A percentile compares a stretch with the other conserved stretches of the same genome.
Conservation (phyloP, 2,888 invertebrate species). For the Tanytarsus gracilentus region DNA sequence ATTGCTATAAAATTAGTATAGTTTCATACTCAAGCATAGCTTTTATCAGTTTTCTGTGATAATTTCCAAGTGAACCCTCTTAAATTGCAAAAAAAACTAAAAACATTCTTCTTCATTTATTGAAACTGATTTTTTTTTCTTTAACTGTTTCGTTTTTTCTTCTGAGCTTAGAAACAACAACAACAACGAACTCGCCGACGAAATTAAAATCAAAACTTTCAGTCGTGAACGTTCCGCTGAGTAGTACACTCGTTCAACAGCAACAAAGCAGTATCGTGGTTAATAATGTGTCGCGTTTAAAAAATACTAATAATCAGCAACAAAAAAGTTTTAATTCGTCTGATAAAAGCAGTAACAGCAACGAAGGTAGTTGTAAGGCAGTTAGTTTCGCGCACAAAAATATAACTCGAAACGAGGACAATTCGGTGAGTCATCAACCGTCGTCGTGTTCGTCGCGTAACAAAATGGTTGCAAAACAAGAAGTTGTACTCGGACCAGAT, state of each 20-base stretch:
- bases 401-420: conserved; percentile 6
- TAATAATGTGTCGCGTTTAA: conserved; percentile 22
- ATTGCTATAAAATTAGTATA: background rate
- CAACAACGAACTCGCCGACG: conserved; percentile 22
- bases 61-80: background rate
- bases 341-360: conserved; percentile 8
- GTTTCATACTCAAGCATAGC: background rate
- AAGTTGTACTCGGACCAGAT: conserved; percentile 34
- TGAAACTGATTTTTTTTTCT: background rate
- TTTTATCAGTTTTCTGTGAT: background rate
- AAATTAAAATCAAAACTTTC: conserved; percentile 17
- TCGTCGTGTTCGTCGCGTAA: background rate
- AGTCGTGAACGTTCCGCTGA: conserved; percentile 2
- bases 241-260: background rate
- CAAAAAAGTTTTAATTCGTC: background rate
- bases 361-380: background rate
- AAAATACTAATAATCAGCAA: background rate
- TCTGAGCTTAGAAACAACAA: background rate
- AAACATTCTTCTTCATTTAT: background rate
- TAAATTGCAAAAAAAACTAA: background rate
- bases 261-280: conserved; percentile 6
- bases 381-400: conserved; percentile 4
- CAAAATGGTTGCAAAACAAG: conserved; percentile 48
- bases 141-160: background rate
- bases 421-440: conserved; percentile 23